Conservation (phyloP, 2,888 invertebrate species). For the Nipponacmea schrenckii region DNA sequence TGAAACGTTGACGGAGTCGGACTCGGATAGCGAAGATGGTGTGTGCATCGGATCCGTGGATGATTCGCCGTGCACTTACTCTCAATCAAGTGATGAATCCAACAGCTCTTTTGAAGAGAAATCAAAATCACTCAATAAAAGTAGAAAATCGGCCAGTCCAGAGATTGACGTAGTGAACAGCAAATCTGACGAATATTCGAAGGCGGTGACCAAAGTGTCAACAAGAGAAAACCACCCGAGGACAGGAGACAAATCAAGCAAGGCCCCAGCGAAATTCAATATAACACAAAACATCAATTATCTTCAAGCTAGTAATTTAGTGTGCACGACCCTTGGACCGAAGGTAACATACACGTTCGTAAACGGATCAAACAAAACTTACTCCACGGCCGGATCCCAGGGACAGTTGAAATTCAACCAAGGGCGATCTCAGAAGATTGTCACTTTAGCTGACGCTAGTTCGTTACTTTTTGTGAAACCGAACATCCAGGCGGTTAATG, state of each 20-base stretch:
- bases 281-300: background rate
- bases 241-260: too few species aligned
- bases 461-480: background rate
- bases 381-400: background rate
- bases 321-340: background rate
- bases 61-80: background rate
- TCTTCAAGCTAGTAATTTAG: background rate
- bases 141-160: background rate
- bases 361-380: background rate
- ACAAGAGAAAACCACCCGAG: background rate
- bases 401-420: background rate
- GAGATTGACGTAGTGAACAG: background rate
- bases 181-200: background rate
- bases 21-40: constrained; percentile 2
- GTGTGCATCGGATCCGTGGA: background rate
- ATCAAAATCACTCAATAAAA: background rate
- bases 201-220: background rate
- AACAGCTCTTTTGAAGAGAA: background rate
- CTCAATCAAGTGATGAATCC: background rate
- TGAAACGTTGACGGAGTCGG: constrained; percentile 7
- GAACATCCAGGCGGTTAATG: background rate
- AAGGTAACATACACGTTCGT: background rate
- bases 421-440: background rate
- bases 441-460: background rate
- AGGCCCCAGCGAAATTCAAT: background rate